Evolutionary conservation across 2,797 vertebrate genomes (phyloP).

Genomic region (Eupleurogrammus muticus): DNA sequence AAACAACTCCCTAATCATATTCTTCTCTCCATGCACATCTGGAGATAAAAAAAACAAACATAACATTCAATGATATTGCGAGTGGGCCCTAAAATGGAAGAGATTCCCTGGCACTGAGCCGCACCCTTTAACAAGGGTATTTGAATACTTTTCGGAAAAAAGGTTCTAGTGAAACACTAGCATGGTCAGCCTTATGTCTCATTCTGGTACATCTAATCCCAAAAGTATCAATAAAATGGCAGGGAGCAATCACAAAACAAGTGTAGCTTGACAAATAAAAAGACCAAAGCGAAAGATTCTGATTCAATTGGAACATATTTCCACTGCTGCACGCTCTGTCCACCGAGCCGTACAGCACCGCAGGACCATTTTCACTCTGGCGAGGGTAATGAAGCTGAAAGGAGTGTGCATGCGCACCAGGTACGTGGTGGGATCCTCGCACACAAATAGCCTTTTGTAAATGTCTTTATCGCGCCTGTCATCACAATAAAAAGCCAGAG

Average conservation of each 20-base stretch:
- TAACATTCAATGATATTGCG: not conserved
- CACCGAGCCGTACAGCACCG: slow-evolving; percentile 42
- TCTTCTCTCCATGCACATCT: not conserved
- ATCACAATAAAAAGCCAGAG: slow-evolving; percentile 33
- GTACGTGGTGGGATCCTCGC: slow-evolving; percentile 29
- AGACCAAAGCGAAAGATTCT: slow-evolving; percentile 23
- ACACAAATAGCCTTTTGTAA: slow-evolving; percentile 59
- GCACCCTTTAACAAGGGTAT: not conserved
- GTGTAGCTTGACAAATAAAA: slow-evolving; percentile 36
- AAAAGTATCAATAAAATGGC: slow-evolving; percentile 15
- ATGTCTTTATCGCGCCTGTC: slow-evolving; percentile 59
- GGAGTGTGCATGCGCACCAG: slow-evolving; percentile 21
- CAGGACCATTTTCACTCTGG: slow-evolving; percentile 68
- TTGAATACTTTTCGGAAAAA: not conserved
- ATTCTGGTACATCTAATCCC: slow-evolving; percentile 10
- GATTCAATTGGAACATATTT: slow-evolving; percentile 38
- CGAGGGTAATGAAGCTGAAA: slow-evolving; percentile 72
- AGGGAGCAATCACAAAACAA: not conserved
- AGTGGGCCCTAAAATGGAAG: not conserved
- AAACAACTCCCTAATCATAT: not conserved
- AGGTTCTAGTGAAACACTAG: slow-evolving; percentile 10
- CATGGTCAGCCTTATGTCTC: not conserved
- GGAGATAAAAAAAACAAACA: not conserved
- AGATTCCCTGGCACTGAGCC: not conserved
- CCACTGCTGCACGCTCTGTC: slow-evolving; percentile 33